Conservation (phyloP, 2,888 invertebrate species). For the Spisula subtruncata region DNA sequence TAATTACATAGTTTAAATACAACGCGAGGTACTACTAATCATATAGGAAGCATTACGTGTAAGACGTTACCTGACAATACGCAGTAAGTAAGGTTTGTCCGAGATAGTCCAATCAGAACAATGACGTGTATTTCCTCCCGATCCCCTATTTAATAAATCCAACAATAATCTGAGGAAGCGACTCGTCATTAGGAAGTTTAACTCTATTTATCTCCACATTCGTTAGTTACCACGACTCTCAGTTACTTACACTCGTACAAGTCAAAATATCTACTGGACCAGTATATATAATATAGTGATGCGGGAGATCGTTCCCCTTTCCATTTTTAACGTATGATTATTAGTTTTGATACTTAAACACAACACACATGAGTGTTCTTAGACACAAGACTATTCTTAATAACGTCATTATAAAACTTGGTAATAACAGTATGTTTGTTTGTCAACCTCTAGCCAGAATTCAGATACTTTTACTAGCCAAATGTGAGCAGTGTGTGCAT, state of each 20-base stretch:
- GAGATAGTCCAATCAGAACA: not conserved
- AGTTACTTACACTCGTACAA: not conserved
- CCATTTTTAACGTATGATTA: not conserved
- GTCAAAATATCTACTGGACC: too few relatives aligned
- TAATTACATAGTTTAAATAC: too few relatives aligned
- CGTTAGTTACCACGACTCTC: not conserved
- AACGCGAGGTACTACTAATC: too few relatives aligned
- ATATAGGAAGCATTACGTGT: not conserved
- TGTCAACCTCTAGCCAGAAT: not conserved
- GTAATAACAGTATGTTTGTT: too few relatives aligned
- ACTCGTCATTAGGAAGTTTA: not conserved
- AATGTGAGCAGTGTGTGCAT: too few relatives aligned
- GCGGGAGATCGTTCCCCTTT: not conserved
- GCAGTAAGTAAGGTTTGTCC: not conserved
- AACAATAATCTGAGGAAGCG: not conserved
- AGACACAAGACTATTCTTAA: not conserved
- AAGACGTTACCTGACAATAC: not conserved
- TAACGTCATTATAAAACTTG: not conserved
- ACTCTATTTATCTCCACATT: not conserved
- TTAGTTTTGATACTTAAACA: not conserved
- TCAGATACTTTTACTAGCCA: not conserved
- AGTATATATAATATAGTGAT: not conserved
- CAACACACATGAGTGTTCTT: not conserved
- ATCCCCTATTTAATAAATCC: not conserved
- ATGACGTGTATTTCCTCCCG: not conserved